phyloP scores from a whole-genome alignment of 2,888 invertebrate species.

The Heteromyza rotundicornis region DNA sequence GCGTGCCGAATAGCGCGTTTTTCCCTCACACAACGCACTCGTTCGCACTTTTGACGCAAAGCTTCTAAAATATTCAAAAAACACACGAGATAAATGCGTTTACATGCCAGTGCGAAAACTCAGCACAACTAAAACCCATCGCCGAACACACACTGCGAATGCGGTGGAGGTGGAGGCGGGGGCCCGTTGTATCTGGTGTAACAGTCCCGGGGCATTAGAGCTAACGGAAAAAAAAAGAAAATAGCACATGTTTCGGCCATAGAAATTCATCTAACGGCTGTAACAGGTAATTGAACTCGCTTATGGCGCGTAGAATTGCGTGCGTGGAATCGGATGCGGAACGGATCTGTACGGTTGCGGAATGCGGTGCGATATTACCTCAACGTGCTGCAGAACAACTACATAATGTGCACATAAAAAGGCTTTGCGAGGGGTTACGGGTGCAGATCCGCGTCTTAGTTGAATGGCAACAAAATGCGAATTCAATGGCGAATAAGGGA shows the following conservation, averaged over 20 bases:
- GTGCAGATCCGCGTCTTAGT: conserved; percentile 27
- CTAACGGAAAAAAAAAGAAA: neutral
- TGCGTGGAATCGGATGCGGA: conserved; percentile 47
- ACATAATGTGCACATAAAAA: conserved; percentile 58
- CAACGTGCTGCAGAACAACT: conserved; percentile 31
- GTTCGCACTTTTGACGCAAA: conserved; percentile 34
- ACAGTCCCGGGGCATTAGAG: neutral
- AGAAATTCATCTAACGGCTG: conserved; percentile 62
- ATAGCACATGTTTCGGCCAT: conserved; percentile 55
- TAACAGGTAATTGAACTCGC: conserved; percentile 61
- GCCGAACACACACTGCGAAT: conserved; percentile 7
- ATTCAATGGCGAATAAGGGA: conserved; percentile 32
- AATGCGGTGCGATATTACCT: conserved; percentile 29
- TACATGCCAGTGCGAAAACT: conserved; percentile 7
- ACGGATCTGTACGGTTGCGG: conserved; percentile 26
- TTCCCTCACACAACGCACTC: too few relatives aligned
- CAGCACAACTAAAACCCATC: conserved; percentile 19
- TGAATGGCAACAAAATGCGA: conserved; percentile 47
- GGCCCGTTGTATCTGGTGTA: too few relatives aligned
- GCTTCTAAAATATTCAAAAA: conserved; percentile 48
- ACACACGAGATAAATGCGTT: conserved; percentile 27
- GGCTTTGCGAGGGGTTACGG: conserved; percentile 48
- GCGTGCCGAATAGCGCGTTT: too few relatives aligned
- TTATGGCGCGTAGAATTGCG: conserved; percentile 48
- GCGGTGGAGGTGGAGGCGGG: too few relatives aligned